These are phyloP conservation scores for Tipula helvola DNA, from an alignment of 2,888 invertebrate species.

Conservation along the genomic window DNA sequence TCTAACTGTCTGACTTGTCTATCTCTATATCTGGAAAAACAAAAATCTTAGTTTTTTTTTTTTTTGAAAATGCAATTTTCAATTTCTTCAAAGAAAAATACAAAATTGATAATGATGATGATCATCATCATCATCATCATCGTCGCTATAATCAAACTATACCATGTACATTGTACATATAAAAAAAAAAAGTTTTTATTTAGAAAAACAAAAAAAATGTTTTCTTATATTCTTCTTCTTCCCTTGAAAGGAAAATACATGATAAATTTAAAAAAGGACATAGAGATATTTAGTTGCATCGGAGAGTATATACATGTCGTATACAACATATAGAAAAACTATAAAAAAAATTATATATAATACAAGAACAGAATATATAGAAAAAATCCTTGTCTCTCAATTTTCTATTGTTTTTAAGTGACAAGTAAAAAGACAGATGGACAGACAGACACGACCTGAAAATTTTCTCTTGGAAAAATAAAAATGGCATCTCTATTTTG, in stretches of 20 bases:
- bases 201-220: neutral
- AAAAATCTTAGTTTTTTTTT: neutral
- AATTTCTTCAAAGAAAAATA: neutral
- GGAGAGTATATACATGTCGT: neutral
- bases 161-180: neutral
- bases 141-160: neutral
- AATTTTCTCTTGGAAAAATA: constrained; percentile 7
- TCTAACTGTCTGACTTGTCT: neutral
- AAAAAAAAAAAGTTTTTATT: neutral
- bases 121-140: neutral
- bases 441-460: constrained; percentile 15
- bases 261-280: neutral
- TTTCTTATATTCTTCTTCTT: neutral
- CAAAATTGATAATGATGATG: neutral
- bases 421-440: constrained; percentile 18
- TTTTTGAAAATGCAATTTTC: neutral
- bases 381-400: constrained; percentile 9
- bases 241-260: neutral
- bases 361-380: neutral
- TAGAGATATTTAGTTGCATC: constrained; percentile 1
- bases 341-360: neutral
- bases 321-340: neutral
- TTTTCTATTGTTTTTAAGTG: constrained; percentile 16
- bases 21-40: neutral
- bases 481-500: constrained; percentile 11